Evolutionary conservation across 2,888 invertebrate species (phyloP).

Genomic region (Drosophila aldrichi): DNA sequence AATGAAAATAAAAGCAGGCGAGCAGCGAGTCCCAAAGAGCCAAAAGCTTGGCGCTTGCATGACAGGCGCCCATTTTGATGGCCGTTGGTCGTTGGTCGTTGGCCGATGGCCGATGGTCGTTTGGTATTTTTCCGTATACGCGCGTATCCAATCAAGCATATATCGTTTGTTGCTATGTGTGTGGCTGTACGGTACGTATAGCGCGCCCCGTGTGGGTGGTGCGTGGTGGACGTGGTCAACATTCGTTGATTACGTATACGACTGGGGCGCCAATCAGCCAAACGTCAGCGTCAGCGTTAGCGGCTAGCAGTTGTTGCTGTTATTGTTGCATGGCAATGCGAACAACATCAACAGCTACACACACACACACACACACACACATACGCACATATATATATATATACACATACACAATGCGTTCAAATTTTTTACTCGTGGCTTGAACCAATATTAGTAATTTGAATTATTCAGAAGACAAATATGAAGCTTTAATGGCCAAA

Average conservation of each 20-base stretch:
- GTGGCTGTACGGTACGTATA: conserved; percentile 18
- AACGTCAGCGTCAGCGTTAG: conserved; percentile 66
- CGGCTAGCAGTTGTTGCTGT: conserved; percentile 43
- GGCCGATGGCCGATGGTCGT: conserved; percentile 47
- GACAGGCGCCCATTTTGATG: conserved; percentile 74
- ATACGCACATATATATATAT: not conserved
- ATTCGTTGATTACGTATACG: conserved; percentile 83
- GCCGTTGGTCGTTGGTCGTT: conserved; percentile 56
- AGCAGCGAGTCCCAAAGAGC: conserved; percentile 9
- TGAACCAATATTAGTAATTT: conserved; percentile 86
- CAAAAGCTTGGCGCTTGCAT: conserved; percentile 63
- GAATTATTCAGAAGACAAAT: conserved; percentile 85
- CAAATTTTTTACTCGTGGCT: conserved; percentile 72
- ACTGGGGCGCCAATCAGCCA: conserved; percentile 79
- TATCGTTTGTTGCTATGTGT: conserved; percentile 49
- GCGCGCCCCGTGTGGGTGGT: conserved; percentile 43
- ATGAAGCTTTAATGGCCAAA: conserved; percentile 85
- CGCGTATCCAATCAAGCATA: conserved; percentile 81
- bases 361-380: conserved; percentile 25
- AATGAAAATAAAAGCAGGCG: conserved; percentile 4
- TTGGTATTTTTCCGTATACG: conserved; percentile 73
- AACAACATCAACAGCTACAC: conserved; percentile 35
- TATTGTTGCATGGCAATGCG: conserved; percentile 64
- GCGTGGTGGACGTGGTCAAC: conserved; percentile 79
- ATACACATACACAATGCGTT: conserved; percentile 55